A percentile compares a stretch with the other conserved stretches of the same genome.
phyloP scores from a whole-genome alignment of 92 coral and sea anemone genomes.

The Chrysogorgia sp. region DNA sequence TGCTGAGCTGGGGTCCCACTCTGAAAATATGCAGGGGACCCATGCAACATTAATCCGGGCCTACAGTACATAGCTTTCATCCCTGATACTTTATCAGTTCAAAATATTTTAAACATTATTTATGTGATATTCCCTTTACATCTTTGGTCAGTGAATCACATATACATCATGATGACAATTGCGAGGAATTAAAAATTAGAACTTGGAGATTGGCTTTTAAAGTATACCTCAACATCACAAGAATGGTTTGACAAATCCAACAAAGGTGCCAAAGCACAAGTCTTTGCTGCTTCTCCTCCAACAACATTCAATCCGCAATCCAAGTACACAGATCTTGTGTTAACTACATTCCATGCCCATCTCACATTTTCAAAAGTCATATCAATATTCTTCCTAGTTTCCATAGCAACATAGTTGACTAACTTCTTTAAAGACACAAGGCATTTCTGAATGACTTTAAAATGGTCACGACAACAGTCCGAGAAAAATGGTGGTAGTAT shows the following conservation, averaged over 20 bases:
- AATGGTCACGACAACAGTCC: conserved; percentile 54
- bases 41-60: too few relatives aligned
- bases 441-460: conserved; percentile 46
- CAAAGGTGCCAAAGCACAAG: conserved; percentile 83
- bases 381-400: conserved; percentile 19
- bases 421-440: conserved; percentile 42
- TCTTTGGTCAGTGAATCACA: too few relatives aligned
- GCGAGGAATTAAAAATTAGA: too few relatives aligned
- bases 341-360: conserved; percentile 98
- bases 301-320: background rate
- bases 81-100: background rate
- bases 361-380: conserved; percentile 69
- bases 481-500: conserved; percentile 54
- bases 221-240: conserved; percentile 77
- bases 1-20: too few relatives aligned
- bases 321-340: conserved; percentile 88
- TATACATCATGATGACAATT: too few relatives aligned
- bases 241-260: conserved; percentile 85
- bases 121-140: too few relatives aligned
- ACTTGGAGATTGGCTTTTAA: background rate
- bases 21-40: too few relatives aligned
- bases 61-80: too few relatives aligned
- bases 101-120: background rate
- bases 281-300: background rate
- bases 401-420: background rate